These are phyloP conservation scores for Synergus umbraculus DNA, from an alignment of 2,888 invertebrate species.

Conservation along the genomic window DNA sequence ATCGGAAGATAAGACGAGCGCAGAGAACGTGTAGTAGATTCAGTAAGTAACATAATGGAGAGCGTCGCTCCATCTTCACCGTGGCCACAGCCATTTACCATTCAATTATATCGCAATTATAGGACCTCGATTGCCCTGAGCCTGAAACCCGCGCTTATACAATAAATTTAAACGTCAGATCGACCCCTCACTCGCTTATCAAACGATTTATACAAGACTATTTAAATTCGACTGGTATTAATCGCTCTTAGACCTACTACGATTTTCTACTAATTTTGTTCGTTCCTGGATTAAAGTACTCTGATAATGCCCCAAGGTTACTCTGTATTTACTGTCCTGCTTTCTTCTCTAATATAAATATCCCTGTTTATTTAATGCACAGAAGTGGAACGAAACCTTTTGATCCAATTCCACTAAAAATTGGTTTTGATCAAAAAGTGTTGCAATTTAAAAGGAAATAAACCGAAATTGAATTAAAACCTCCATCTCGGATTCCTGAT, in stretches of 20 bases:
- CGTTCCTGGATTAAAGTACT: neutral
- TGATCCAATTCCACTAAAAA: constrained; percentile 4
- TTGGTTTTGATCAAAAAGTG: neutral
- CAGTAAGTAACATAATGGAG: constrained; percentile 53
- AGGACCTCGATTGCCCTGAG: constrained; percentile 47
- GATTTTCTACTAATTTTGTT: constrained; percentile 13
- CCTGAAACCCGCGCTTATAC: constrained; percentile 45
- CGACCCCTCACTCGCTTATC: constrained; percentile 5
- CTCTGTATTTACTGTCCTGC: neutral
- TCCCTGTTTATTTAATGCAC: neutral
- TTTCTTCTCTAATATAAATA: neutral
- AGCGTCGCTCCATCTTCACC: constrained; percentile 48
- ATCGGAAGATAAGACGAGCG: constrained; percentile 58
- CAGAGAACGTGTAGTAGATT: constrained; percentile 45
- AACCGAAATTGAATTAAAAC: neutral
- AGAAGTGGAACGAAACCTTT: neutral
- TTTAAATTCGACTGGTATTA: constrained; percentile 36
- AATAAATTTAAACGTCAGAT: constrained; percentile 17
- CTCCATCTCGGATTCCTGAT: neutral
- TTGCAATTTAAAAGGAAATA: neutral
- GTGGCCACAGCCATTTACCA: constrained; percentile 48
- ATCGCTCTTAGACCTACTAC: constrained; percentile 1
- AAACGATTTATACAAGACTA: constrained; percentile 31
- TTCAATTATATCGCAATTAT: constrained; percentile 66
- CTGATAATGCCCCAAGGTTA: neutral